These are phyloP conservation scores for Rhabditoides inermis DNA, from an alignment of 2,888 invertebrate genomes.

Conservation along the genomic window DNA sequence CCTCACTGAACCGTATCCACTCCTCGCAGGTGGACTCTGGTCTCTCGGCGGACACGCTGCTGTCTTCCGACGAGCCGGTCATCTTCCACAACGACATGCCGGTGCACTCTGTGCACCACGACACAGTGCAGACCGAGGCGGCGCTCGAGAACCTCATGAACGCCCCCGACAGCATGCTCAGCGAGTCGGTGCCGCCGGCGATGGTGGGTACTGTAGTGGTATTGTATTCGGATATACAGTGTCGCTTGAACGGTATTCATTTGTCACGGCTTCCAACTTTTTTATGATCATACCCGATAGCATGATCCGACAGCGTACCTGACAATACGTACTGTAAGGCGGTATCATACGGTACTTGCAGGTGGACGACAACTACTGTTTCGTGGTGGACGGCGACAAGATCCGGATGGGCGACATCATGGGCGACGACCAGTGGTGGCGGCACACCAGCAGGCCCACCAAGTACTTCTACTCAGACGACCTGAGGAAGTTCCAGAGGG, in stretches of 20 bases:
- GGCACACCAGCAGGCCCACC: conserved; percentile 50
- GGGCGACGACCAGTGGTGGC: conserved; percentile 51
- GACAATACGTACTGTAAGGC: too few species aligned
- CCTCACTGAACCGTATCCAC: too few species aligned
- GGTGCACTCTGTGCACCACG: conserved; percentile 51
- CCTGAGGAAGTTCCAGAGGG: conserved; percentile 48
- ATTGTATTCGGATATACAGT: not conserved
- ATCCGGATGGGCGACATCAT: conserved; percentile 46
- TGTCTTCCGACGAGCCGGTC: conserved; percentile 47
- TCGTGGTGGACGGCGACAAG: conserved; percentile 49
- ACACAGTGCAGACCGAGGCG: conserved; percentile 52
- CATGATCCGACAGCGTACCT: too few species aligned
- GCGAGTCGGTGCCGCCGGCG: conserved; percentile 40
- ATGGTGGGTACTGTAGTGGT: conserved; percentile 30
- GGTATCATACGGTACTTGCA: too few species aligned
- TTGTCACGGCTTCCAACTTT: too few species aligned
- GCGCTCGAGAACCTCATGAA: conserved; percentile 51
- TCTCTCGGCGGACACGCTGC: conserved; percentile 42
- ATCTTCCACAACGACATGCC: conserved; percentile 44
- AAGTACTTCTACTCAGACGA: conserved; percentile 51
- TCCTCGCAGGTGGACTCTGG: conserved; percentile 44
- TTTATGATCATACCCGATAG: too few species aligned
- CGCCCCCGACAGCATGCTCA: conserved; percentile 48
- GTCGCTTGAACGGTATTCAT: not conserved
- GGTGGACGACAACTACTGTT: conserved; percentile 51